Base-by-base conservation (phyloP, 2,797 vertebrate genomes). In the Neopelma chrysocephalum region DNA sequence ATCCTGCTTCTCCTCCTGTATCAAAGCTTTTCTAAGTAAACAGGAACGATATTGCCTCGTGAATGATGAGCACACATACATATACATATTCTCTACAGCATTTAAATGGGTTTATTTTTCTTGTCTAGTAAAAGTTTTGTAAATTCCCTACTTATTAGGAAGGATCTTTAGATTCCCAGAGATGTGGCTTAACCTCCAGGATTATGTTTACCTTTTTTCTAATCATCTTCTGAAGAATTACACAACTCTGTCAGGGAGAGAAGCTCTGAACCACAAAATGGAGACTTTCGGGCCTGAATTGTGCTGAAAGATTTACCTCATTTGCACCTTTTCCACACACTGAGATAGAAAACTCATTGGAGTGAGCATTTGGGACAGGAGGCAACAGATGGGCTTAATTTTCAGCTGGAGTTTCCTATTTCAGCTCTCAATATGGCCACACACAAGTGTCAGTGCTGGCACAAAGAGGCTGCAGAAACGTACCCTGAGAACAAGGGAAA, bases 71-170 rank as follows among this genome's bases (percentile, higher is more conserved):
- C 32, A 48, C 20, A 40, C 23, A 45, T 5, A 38, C 4, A 70
- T 3, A 62, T 1, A 23, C 7, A 60, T 7, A n/a, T 3, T 9
- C 16, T 9, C 7, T 9, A 0, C 4, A 56, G 20, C 11, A 31
- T 2, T 86, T 61, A 61, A 87, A 89, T 42, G 23, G 14, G 20
- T 22, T 87, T 76, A 20, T 43, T 93, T 48, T 56, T 66, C 34
- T n/a, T 38, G 48, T 10, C 22, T 23, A 81, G 21, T 16, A 27
- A 0, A 61, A 64, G 26, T 53, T 62, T 38, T 40, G 4, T 32
- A 51, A 91, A 47, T 15, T 17, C 7, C 10, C 11, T 71, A 10
- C 25, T 75, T 83, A 50, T 6, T 70, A 11, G 2, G 45, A 64
- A 88, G 10, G 18, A 64, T 27, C 18, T 90, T 68, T 11, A 17